phyloP scores from a whole-genome alignment of 2,888 invertebrate species.

The Tiliacea citrago region DNA sequence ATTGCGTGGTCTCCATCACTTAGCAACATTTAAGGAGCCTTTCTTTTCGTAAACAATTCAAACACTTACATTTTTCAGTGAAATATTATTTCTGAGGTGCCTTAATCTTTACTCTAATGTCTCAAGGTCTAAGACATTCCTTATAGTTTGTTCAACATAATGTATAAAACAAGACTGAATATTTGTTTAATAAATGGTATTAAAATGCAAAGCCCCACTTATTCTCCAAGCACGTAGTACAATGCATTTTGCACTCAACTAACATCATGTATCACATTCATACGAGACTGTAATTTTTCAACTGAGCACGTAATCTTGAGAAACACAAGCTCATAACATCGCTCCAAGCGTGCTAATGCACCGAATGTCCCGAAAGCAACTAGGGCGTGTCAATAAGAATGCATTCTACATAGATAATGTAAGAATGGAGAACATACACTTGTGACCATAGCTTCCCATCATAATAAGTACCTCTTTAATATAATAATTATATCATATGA shows the following conservation, averaged over 20 bases:
- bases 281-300: conserved; percentile 15
- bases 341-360: conserved; percentile 12
- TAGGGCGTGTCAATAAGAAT: conserved; percentile 47
- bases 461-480: too few species aligned
- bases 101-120: too few species aligned
- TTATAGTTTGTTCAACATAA: not conserved
- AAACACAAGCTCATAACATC: conserved; percentile 11
- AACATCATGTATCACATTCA: conserved; percentile 18
- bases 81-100: not conserved
- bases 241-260: not conserved
- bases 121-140: not conserved
- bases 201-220: not conserved
- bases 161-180: not conserved
- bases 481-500: too few species aligned
- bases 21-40: not conserved
- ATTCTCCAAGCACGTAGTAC: not conserved
- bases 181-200: not conserved
- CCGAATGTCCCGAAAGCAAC: conserved; percentile 24
- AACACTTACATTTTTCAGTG: not conserved
- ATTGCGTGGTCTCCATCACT: too few species aligned
- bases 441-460: too few species aligned
- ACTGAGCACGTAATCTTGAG: conserved; percentile 17
- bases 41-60: not conserved
- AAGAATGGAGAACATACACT: conserved; percentile 5
- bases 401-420: not conserved